phyloP scores from a whole-genome alignment of 2,888 invertebrate species.

The Lochmaea capreae region DNA sequence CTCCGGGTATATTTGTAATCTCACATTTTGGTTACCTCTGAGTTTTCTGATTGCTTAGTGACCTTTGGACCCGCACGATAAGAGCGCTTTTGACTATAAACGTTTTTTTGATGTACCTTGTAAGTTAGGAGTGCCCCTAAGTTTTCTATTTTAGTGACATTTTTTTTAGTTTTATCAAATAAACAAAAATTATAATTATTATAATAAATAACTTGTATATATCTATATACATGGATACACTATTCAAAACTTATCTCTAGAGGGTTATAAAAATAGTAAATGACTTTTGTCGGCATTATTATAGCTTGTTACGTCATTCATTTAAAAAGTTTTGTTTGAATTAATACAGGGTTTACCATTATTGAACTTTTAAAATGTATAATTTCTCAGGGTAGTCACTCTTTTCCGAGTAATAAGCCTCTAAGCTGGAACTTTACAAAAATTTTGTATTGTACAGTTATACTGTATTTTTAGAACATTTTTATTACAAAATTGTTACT shows the following conservation, averaged over 20 bases:
- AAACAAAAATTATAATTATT: constrained; percentile 16
- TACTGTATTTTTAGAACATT: too few species aligned
- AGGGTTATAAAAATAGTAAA: constrained; percentile 1
- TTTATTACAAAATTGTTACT: too few species aligned
- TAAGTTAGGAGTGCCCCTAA: constrained; percentile 9
- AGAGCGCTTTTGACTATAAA: too few species aligned
- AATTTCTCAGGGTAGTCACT: too few species aligned
- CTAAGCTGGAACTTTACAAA: too few species aligned
- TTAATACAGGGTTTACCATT: neutral
- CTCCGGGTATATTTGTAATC: too few species aligned
- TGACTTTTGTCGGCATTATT: neutral
- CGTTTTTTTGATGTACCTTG: constrained; percentile 3
- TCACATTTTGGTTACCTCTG: too few species aligned
- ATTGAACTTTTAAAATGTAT: neutral
- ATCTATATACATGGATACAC: constrained; percentile 12
- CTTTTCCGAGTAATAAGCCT: too few species aligned
- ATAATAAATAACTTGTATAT: constrained; percentile 25
- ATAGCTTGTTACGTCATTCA: neutral
- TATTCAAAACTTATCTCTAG: constrained; percentile 2
- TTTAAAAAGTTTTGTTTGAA: neutral
- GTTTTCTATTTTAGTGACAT: constrained; percentile 17
- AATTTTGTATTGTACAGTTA: too few species aligned
- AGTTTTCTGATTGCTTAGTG: too few species aligned
- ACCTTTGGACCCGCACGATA: too few species aligned
- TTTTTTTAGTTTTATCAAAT: constrained; percentile 7